Percentiles rank a stretch among this genome's conserved stretches.
phyloP scores from a whole-genome alignment of 2,797 vertebrate species.

The Gymnopithys bicolor region DNA sequence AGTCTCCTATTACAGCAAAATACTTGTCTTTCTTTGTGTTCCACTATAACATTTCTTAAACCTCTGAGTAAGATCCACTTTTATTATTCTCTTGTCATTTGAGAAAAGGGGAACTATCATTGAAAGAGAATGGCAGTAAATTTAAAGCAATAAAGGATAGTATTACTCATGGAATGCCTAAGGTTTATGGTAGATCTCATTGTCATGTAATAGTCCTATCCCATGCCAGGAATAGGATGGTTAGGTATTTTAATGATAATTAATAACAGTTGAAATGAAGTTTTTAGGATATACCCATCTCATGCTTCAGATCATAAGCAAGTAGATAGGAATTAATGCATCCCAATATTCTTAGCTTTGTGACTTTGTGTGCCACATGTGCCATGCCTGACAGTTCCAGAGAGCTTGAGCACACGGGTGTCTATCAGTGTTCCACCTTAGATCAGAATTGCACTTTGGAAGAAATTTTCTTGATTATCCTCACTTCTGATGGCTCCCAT shows the following conservation, averaged over 20 bases:
- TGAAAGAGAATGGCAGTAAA: background rate
- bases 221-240: background rate
- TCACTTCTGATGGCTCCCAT: background rate
- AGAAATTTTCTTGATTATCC: background rate
- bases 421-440: background rate
- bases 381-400: background rate
- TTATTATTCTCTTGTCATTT: background rate
- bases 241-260: background rate
- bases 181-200: background rate
- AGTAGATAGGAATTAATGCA: background rate
- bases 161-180: background rate
- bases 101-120: background rate
- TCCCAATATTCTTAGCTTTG: background rate
- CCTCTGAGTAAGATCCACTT: background rate
- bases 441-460: background rate
- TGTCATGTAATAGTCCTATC: background rate
- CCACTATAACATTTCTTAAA: background rate
- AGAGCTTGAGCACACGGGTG: background rate
- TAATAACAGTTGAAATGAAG: background rate
- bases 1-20: background rate
- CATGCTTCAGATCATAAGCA: background rate
- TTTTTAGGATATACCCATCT: background rate
- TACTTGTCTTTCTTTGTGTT: background rate
- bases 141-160: background rate
- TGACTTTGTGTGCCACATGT: background rate